phyloP scores from a whole-genome alignment of 1,140 invertebrate genomes.

The Aleiodes sp. region DNA sequence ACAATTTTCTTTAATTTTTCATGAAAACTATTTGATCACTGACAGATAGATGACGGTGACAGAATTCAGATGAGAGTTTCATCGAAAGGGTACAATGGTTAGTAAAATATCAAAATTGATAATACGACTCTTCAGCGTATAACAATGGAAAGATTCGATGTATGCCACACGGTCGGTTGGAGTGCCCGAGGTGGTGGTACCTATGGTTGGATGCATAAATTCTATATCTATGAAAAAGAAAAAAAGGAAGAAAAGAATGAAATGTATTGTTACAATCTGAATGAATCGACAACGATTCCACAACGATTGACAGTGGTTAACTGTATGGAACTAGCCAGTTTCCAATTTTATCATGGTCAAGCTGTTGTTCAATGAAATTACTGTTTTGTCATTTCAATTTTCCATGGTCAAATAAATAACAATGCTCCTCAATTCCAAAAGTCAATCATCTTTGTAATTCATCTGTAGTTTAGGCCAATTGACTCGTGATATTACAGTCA shows the following conservation, averaged over 20 bases:
- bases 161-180: conserved; percentile 40
- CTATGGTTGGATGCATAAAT: not conserved
- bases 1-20: not conserved
- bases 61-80: not conserved
- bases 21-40: not conserved
- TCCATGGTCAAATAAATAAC: conserved; percentile 58
- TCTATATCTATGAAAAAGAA: not conserved
- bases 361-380: conserved; percentile 57
- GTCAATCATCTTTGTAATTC: conserved; percentile 62
- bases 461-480: conserved; percentile 30
- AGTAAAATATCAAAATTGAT: conserved; percentile 47
- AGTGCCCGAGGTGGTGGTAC: conserved; percentile 36
- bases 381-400: conserved; percentile 64
- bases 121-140: conserved; percentile 33
- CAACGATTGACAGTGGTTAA: conserved; percentile 35
- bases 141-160: conserved; percentile 57
- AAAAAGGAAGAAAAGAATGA: not conserved
- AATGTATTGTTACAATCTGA: conserved; percentile 50
- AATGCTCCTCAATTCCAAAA: conserved; percentile 56
- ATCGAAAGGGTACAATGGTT: conserved; percentile 12
- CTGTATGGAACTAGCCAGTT: conserved; percentile 40
- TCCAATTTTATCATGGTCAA: conserved; percentile 40
- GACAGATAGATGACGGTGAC: not conserved
- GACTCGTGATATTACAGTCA: conserved; percentile 23
- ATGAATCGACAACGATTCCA: conserved; percentile 63